Percentiles rank a stretch among this genome's conserved stretches.
phyloP scores from a whole-genome alignment of 1,140 invertebrate species.

The Rhopalosiphum maidis region DNA sequence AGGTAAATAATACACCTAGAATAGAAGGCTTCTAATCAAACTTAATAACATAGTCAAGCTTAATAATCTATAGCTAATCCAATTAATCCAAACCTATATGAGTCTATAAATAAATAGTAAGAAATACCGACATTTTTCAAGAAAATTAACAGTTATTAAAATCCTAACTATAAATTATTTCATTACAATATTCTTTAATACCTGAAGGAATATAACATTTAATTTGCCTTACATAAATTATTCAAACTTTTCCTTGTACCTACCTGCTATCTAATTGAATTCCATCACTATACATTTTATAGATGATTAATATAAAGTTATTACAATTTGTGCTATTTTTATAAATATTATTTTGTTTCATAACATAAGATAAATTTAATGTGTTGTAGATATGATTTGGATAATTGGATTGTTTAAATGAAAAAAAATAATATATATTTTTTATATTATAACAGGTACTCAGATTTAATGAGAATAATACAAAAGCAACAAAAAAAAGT shows the following conservation, averaged over 20 bases:
- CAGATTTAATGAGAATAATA: neutral
- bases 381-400: neutral
- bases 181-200: neutral
- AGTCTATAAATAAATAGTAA: neutral
- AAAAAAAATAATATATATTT: neutral
- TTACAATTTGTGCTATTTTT: neutral
- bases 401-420: neutral
- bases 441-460: neutral
- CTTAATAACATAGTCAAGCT: neutral
- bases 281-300: neutral
- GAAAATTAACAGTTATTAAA: neutral
- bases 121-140: neutral
- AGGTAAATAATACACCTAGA: neutral
- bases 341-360: neutral
- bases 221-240: neutral
- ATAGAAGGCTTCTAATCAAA: neutral
- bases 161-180: conserved; percentile 3
- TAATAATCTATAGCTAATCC: neutral
- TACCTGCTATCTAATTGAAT: neutral
- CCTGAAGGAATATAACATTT: neutral
- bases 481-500: neutral
- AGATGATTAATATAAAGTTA: neutral
- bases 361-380: neutral
- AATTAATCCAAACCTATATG: conserved; percentile 14
- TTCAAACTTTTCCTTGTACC: neutral